Conservation (phyloP, 2,797 vertebrate genomes). For the Luscinia luscinia region DNA sequence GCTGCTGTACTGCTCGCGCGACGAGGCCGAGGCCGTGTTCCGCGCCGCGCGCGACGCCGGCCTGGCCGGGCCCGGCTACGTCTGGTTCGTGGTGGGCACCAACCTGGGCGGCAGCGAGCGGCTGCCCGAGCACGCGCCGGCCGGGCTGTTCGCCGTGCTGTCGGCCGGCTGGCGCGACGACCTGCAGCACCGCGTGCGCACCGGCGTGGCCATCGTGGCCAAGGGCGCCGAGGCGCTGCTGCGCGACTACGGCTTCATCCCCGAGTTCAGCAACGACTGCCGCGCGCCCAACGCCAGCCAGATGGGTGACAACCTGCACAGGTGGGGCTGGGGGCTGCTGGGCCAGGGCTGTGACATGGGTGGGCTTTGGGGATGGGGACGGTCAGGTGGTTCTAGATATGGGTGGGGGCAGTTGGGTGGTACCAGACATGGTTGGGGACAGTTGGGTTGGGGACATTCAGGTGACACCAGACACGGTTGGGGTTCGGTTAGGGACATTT, state of each 20-base stretch:
- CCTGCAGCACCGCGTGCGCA: conserved; percentile 85
- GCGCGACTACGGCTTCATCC: conserved; percentile 89
- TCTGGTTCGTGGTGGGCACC: conserved; percentile 94
- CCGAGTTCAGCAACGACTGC: conserved; percentile 92
- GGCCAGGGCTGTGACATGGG: too few relatives aligned
- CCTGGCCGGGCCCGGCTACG: conserved; percentile 89
- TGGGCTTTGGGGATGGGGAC: too few relatives aligned
- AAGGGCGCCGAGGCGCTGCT: conserved; percentile 89
- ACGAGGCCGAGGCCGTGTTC: conserved; percentile 82
- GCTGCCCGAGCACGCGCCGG: conserved; percentile 82
- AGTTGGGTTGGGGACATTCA: too few relatives aligned
- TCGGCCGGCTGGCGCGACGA: conserved; percentile 93
- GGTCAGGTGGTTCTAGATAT: background rate
- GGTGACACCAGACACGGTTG: too few relatives aligned
- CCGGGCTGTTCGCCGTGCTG: conserved; percentile 89
- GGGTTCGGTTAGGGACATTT: too few relatives aligned
- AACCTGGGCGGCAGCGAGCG: conserved; percentile 85
- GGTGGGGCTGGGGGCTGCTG: conserved; percentile 28
- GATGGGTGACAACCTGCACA: conserved; percentile 72
- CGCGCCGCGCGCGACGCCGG: conserved; percentile 88
- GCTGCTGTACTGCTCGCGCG: conserved; percentile 93
- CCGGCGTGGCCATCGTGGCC: conserved; percentile 92
- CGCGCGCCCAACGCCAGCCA: conserved; percentile 88
- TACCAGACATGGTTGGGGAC: too few relatives aligned
- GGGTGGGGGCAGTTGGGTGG: background rate